phyloP scores from a whole-genome alignment of 2,888 invertebrate genomes.

The Macrostomum cliftonense region DNA sequence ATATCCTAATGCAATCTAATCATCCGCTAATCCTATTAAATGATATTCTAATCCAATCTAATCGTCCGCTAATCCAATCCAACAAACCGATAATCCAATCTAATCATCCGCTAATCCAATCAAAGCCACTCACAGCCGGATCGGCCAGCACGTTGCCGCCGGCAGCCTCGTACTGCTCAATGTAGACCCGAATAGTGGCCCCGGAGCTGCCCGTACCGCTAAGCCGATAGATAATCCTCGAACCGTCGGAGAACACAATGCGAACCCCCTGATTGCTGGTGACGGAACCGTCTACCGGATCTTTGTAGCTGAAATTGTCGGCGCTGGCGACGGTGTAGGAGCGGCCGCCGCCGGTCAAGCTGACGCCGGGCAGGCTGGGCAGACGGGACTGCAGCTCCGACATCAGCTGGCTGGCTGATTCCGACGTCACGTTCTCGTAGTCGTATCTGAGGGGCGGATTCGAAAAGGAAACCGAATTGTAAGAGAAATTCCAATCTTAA shows the following conservation, averaged over 20 bases:
- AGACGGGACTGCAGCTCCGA: conserved; percentile 52
- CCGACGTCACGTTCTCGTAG: conserved; percentile 82
- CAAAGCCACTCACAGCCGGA: no score
- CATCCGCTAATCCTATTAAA: not conserved
- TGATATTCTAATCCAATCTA: no score
- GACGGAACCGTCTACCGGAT: conserved; percentile 77
- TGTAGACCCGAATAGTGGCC: conserved; percentile 83
- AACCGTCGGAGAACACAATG: conserved; percentile 79
- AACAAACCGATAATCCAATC: no score
- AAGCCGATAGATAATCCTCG: conserved; percentile 71
- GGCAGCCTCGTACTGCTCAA: conserved; percentile 72
- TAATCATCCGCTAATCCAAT: not conserved
- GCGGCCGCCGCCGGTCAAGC: conserved; percentile 40
- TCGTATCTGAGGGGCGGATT: conserved; percentile 63
- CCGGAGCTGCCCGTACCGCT: conserved; percentile 96
- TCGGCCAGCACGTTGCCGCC: conserved; percentile 28
- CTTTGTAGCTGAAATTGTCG: conserved; percentile 85
- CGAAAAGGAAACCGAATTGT: not conserved
- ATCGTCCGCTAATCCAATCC: no score
- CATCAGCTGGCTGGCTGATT: conserved; percentile 76
- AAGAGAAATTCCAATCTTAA: no score
- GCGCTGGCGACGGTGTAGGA: conserved; percentile 57
- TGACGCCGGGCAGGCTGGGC: conserved; percentile 41
- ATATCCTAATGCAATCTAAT: no score
- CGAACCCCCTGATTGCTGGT: conserved; percentile 82